Percentiles rank a stretch among this genome's conserved stretches.
Conservation (phyloP, 2,888 invertebrate genomes). For the Cheilosia urbana region DNA sequence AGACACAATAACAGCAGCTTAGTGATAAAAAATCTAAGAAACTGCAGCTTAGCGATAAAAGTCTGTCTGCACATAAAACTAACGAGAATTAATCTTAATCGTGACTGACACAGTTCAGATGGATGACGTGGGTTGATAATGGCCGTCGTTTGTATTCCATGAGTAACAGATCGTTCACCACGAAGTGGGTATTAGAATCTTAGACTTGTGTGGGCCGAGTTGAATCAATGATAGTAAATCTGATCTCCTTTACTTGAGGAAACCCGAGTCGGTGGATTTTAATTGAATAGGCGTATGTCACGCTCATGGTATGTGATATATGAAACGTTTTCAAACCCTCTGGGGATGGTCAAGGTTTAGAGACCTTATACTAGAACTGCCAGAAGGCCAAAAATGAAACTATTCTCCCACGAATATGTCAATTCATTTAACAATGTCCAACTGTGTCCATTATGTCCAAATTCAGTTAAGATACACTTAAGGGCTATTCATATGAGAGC, state of each 20-base stretch:
- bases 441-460: no score
- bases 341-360: no score
- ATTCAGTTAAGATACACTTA: no score
- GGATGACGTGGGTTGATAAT: constrained; percentile 24
- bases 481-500: no score
- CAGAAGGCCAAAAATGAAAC: no score
- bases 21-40: background rate
- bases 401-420: no score
- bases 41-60: background rate
- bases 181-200: background rate
- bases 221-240: background rate
- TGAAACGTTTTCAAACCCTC: no score
- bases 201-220: background rate
- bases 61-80: background rate
- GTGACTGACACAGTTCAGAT: background rate
- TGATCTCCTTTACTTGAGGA: background rate
- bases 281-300: no score
- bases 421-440: no score
- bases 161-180: constrained; percentile 14
- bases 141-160: background rate
- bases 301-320: no score
- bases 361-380: no score
- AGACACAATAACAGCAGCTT: constrained; percentile 15
- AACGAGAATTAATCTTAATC: constrained; percentile 6
- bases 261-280: background rate